Base-by-base conservation (phyloP, 92 coral and sea anemone genomes). In the Zoanthus sociatus region DNA sequence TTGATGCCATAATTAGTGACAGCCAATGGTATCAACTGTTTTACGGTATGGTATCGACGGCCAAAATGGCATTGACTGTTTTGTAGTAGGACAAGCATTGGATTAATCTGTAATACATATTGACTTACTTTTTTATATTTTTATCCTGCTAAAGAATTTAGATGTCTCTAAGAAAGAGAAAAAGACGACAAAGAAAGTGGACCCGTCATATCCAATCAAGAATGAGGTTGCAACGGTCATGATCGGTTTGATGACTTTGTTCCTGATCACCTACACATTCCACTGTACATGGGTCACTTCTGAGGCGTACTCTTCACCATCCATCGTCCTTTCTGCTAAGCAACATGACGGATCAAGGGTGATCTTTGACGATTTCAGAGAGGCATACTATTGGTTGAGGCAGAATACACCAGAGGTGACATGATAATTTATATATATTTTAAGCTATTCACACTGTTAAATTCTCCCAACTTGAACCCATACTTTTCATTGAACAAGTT, bases 231-330 rank as follows among this genome's bases (percentile, higher is more conserved):
- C 99, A 0, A 93, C 95, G 13, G 99, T 93, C 4, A 95, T 97
- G 95, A 88, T 97, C 3, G 90, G 92, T 33, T 64, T 97, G 64
- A 94, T 97, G 90, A 92, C 98, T 0, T 20, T 97, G 46, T 81
- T 97, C 82, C 95, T 97, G 4, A 82, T 97, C 58, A 95, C 99
- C 4, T 97, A 97, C 91, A 97, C 99, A 44, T 97, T 97, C 89
- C 99, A 97, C 76, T 97, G 99, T 76, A 97, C 99, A n/a, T 97
- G 99, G 99, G 99, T 97, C 32, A 97, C 99, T 2, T 97, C 99
- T 0, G 99, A 97, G 78, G 99, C 99, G 1, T 97, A 97, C 71
- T 95, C 98, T 16, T 95, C 98, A 10, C 99, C 99, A 0, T 97
- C 99, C 42, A 97, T 97, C 47, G 99, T 97, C 58, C 92, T 97